A percentile compares a stretch with the other conserved stretches of the same genome.
These are phyloP conservation scores for Sebastes itinus DNA, from an alignment of 2,797 vertebrate genomes.

Conservation along the genomic window DNA sequence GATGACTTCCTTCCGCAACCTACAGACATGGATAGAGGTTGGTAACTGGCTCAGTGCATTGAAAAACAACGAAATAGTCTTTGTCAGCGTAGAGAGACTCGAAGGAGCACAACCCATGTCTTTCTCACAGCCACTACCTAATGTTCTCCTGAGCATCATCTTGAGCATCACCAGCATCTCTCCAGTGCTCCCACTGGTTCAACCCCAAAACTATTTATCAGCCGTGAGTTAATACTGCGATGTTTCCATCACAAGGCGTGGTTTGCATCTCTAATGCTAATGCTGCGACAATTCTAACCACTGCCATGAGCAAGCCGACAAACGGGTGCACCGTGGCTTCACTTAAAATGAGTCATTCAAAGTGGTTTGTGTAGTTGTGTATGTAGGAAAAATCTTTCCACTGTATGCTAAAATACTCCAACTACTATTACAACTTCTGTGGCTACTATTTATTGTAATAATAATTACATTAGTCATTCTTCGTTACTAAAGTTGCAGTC, in stretches of 20 bases:
- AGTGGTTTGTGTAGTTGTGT: neutral
- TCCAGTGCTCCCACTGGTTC: neutral
- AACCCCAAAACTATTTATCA: neutral
- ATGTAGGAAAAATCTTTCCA: neutral
- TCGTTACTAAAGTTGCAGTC: neutral
- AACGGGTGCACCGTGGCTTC: neutral
- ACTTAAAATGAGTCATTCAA: neutral
- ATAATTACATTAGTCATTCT: neutral
- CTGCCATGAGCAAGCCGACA: neutral
- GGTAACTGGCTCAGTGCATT: conserved; percentile 66
- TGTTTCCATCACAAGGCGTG: neutral
- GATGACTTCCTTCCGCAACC: conserved; percentile 94
- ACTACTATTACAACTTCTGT: neutral
- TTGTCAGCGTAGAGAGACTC: neutral
- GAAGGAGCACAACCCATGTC: neutral
- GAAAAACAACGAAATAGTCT: neutral
- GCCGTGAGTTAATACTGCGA: neutral
- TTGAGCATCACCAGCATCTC: neutral
- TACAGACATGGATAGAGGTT: conserved; percentile 97
- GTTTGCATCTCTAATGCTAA: neutral
- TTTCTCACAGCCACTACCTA: neutral
- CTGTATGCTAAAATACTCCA: neutral
- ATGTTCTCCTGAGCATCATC: neutral
- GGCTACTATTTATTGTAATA: neutral
- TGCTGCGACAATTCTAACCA: neutral